Evolutionary conservation across 2,113 vertebrate species (phyloP), one percentile per base, ranked within the genome.

Genomic region (Chitala chitala): DNA sequence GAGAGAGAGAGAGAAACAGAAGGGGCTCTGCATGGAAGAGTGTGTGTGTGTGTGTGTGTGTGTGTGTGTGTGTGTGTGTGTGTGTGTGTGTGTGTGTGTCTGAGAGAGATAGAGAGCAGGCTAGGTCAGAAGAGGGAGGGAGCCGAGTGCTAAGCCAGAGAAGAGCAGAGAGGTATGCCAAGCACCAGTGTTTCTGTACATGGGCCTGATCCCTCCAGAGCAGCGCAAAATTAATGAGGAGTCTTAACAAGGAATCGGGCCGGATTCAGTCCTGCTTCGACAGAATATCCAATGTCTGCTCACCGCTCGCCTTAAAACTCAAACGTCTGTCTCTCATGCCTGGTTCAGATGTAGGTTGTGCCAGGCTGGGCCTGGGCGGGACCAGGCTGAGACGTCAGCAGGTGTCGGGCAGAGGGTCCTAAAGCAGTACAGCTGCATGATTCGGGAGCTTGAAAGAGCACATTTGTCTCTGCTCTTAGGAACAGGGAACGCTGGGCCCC

Each of bases 241-340:
- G 10, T 69, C 75, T 78, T 76, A 78, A 78, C 74, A 54, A 78
- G 38, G 64, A 82, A 76, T 68, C 56, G 15, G 58, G 54, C 71
- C 53, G 38, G 61, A 63, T 63, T 72, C 70, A 26, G 26, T 59
- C 50, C 63, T 69, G 55, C 77, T 31, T 54, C 74, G 74, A 78
- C 80, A 80, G 51, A 46, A 73, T 65, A 83, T 76, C 53, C 50
- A 10, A 22, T 33, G 71, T 72, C 48, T 77, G 82, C 82, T 85
- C 75, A 75, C 55, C 76, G 77, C 77, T 78, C 84, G 22, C 82
- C 82, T 86, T 86, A 77, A 78, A 77, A 83, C 76, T 77, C 76
- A 61, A 73, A 66, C 56, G 74, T 71, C 69, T 31, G n/a, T 44
- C 73, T 54, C 24, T 61, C 44, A 13, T 44, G 36, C 54, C 76